These are phyloP conservation scores for Dicranocentrus wangi DNA, from an alignment of 2,888 invertebrate genomes.

Conservation along the genomic window DNA sequence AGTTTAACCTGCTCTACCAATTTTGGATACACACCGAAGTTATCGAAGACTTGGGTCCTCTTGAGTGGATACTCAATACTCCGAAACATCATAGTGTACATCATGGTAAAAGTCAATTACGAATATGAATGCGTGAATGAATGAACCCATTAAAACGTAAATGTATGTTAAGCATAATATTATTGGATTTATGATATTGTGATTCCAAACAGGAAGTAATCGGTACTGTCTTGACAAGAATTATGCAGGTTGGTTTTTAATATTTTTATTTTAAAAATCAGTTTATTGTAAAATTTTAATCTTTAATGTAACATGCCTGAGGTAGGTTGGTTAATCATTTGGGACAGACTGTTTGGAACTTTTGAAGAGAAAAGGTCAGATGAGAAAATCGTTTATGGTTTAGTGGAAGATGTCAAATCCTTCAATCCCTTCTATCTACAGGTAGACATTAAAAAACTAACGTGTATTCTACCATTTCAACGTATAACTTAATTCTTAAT, in stretches of 20 bases:
- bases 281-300: too few relatives aligned
- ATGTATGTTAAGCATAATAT: too few relatives aligned
- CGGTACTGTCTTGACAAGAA: conserved; percentile 94
- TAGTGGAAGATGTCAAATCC: conserved; percentile 86
- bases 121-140: too few relatives aligned
- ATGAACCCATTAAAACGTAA: too few relatives aligned
- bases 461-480: too few relatives aligned
- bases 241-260: conserved; percentile 92
- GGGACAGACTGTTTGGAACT: conserved; percentile 89
- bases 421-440: conserved; percentile 87
- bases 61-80: conserved; percentile 90
- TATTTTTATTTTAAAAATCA: too few relatives aligned
- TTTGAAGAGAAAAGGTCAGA: conserved; percentile 84
- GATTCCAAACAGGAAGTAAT: conserved; percentile 81
- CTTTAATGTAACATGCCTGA: too few relatives aligned
- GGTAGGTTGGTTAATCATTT: conserved; percentile 91
- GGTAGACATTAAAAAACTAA: too few relatives aligned
- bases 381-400: conserved; percentile 87
- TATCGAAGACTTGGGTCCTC: conserved; percentile 85
- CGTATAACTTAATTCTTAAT: too few relatives aligned
- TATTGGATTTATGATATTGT: too few relatives aligned
- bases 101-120: conserved; percentile 78
- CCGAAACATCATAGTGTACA: conserved; percentile 92
- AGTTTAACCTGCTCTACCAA: conserved; percentile 80
- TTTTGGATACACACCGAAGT: conserved; percentile 81